Conservation (phyloP, 2,113 vertebrate species). For the Carassius auratus region DNA sequence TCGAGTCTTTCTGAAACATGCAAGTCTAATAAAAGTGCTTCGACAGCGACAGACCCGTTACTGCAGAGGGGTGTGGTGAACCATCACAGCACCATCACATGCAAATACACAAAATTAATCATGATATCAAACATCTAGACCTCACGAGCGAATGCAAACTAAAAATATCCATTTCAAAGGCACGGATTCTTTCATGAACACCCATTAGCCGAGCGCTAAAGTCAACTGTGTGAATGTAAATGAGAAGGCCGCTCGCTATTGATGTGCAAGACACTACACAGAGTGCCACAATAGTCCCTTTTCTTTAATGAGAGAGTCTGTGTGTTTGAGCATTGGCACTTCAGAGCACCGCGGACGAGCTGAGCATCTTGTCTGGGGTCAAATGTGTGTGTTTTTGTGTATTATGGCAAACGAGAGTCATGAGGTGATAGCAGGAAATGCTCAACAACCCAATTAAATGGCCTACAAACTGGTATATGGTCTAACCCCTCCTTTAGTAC, state of each 20-base stretch:
- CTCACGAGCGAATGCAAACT: not conserved
- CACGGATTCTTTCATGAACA: slow-evolving; percentile 18
- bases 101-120: not conserved
- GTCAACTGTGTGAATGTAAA: slow-evolving; percentile 27
- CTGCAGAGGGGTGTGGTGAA: slow-evolving; percentile 12
- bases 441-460: slow-evolving; percentile 37
- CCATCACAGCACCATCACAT: not conserved
- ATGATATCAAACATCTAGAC: not conserved
- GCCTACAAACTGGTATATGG: slow-evolving; percentile 23
- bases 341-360: not conserved
- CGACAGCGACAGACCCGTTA: not conserved
- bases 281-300: slow-evolving; percentile 2
- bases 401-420: not conserved
- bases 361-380: slow-evolving; percentile 1
- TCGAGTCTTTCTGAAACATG: slow-evolving; percentile 16
- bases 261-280: slow-evolving; percentile 18
- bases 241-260: slow-evolving; percentile 20
- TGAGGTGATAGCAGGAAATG: slow-evolving; percentile 24
- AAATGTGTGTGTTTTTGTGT: not conserved
- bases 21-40: not conserved
- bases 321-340: slow-evolving; percentile 5
- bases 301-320: slow-evolving; percentile 35
- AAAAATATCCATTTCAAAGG: slow-evolving; percentile 45
- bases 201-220: slow-evolving; percentile 17
- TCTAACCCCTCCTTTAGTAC: not conserved